Conservation (phyloP, 2,888 invertebrate genomes). For the Brachyptera putata region DNA sequence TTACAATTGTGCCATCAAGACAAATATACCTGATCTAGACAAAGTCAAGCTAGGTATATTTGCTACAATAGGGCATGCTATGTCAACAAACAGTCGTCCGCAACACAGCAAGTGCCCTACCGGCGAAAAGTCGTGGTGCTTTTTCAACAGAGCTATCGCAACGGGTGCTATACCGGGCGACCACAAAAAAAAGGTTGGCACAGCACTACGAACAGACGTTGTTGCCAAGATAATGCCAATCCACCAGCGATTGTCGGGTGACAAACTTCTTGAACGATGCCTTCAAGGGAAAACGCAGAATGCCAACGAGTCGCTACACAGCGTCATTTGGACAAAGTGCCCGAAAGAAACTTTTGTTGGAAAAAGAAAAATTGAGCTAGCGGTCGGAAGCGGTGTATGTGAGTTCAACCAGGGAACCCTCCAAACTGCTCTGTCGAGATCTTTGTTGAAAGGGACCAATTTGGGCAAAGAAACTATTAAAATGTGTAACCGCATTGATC, state of each 20-base stretch:
- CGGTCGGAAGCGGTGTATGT: background rate
- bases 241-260: constrained; percentile 25
- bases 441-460: background rate
- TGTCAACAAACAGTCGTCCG: constrained; percentile 35
- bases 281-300: constrained; percentile 24
- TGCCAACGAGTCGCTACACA: constrained; percentile 28
- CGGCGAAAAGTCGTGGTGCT: constrained; percentile 33
- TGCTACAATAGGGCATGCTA: constrained; percentile 35
- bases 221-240: constrained; percentile 26
- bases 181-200: constrained; percentile 12
- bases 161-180: constrained; percentile 12
- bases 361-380: background rate
- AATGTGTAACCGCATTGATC: too few species aligned
- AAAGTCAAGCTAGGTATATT: constrained; percentile 33
- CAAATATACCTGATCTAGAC: constrained; percentile 27
- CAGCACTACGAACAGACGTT: constrained; percentile 15
- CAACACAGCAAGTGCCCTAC: constrained; percentile 33
- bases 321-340: constrained; percentile 27
- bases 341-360: background rate
- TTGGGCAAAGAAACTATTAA: background rate
- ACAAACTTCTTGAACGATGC: constrained; percentile 21
- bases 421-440: background rate
- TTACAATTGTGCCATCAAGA: constrained; percentile 32
- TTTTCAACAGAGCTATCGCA: constrained; percentile 31
- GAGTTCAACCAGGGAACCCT: background rate